phyloP scores from a whole-genome alignment of 1,140 invertebrate genomes.

The Centruroides sculpturatus region DNA sequence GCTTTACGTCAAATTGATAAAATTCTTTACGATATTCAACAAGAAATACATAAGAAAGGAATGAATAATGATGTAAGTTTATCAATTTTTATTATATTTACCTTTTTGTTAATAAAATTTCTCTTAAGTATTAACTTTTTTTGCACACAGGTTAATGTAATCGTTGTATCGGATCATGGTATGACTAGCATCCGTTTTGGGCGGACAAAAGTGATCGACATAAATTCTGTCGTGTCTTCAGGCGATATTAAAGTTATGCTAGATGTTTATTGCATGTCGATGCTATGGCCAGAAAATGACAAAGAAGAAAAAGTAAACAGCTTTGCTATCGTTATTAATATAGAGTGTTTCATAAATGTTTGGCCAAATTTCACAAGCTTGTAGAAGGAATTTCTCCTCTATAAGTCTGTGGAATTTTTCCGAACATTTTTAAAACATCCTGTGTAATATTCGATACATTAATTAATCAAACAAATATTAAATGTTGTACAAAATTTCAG shows the following conservation, averaged over 20 bases:
- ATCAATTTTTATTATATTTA: not conserved
- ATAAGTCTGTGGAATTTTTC: too few relatives aligned
- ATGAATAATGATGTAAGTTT: conserved; percentile 22
- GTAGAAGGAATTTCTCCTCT: too few relatives aligned
- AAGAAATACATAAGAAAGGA: conserved; percentile 18
- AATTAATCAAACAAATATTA: too few relatives aligned
- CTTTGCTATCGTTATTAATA: not conserved
- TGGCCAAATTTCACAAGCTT: too few relatives aligned
- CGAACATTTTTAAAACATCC: too few relatives aligned
- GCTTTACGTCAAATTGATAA: conserved; percentile 24
- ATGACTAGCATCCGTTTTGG: conserved; percentile 16
- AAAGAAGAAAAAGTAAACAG: conserved; percentile 7
- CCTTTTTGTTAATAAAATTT: not conserved
- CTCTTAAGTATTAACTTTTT: not conserved
- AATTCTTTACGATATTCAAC: conserved; percentile 20
- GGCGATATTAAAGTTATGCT: conserved; percentile 7
- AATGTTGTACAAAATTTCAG: not conserved
- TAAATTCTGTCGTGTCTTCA: conserved; percentile 5
- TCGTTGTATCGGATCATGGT: conserved; percentile 18
- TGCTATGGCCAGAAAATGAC: conserved; percentile 6
- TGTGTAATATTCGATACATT: not conserved
- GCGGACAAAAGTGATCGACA: not conserved
- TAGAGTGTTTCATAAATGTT: too few relatives aligned
- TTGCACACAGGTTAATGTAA: conserved; percentile 10
- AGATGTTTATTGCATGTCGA: conserved; percentile 3